phyloP scores from a whole-genome alignment of 2,888 invertebrate genomes.

The Cheilosia vulpina region DNA sequence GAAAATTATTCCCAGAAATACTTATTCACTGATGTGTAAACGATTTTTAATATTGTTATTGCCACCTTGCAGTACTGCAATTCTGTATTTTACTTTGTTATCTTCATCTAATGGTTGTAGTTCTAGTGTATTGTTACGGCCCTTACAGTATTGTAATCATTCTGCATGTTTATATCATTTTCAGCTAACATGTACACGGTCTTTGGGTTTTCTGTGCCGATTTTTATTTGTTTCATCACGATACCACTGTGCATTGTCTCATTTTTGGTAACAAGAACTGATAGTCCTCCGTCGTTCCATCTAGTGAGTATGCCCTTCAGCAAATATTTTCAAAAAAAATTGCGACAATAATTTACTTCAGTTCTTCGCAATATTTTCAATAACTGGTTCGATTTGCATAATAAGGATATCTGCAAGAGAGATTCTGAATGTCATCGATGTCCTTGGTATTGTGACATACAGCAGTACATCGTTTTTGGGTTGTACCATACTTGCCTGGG shows the following conservation, averaged over 20 bases:
- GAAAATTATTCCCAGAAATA: no score
- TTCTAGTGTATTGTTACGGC: no score
- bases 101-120: no score
- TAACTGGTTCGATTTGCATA: constrained; percentile 83
- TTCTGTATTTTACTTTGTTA: no score
- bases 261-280: constrained; percentile 76
- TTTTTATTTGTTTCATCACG: constrained; percentile 53
- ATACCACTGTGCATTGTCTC: constrained; percentile 67
- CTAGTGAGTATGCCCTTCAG: constrained; percentile 69
- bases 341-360: constrained; percentile 40
- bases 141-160: neutral
- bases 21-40: no score
- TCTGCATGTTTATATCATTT: neutral
- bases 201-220: constrained; percentile 9
- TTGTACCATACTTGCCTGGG: constrained; percentile 87
- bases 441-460: constrained; percentile 85
- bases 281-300: constrained; percentile 77
- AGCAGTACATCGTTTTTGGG: constrained; percentile 86
- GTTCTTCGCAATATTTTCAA: constrained; percentile 76
- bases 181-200: neutral
- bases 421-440: constrained; percentile 85
- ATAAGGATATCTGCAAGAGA: constrained; percentile 87
- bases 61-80: no score
- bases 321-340: constrained; percentile 14
- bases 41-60: no score